Base-by-base conservation (phyloP, 2,797 vertebrate species). In the Acipenser ruthenus region DNA sequence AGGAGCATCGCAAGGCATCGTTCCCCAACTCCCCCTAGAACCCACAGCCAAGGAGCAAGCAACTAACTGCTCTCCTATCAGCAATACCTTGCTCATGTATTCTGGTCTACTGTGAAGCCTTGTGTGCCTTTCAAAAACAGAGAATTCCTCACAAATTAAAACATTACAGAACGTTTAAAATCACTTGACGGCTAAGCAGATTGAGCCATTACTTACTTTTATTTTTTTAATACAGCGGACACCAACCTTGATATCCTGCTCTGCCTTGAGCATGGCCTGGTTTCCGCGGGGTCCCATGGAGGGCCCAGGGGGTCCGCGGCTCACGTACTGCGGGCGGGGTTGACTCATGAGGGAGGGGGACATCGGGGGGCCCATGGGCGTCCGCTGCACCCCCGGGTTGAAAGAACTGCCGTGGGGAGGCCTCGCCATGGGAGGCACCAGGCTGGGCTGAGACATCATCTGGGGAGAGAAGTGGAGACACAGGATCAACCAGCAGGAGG, bases 361-460 rank as follows among this genome's bases (percentile, higher is more conserved):
- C 80, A 91, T 89, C 1, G 83, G 91, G 91, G 92, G 92, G 66
- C 88, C 93, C 93, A 96, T 82, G 12, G 94, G 81, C 67, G 93
- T 95, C 75, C 95, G 92, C 87, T 95, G 94, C 76, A 96, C 84
- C 65, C 93, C 93, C 59, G 91, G 92, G 74, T 91, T 90, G 82
- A 95, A 98, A 48, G 94, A 93, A 87, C 96, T 96, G 70, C 90
- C 86, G 77, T 96, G 93, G 80, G 93, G 91, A 76, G 93, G 91
- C 81, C 95, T 91, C 70, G 97, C 91, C 86, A 97, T 86, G 73
- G 95, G 93, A 80, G 95, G 94, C 74, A 98, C 93, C 67, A 97
- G 89, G 87, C 93, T 98, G 82, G 96, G 93, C 82, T 99, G 95
- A 78, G 94, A 96, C 83, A 99, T 83, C 73, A 97, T 95, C 95